Percentiles rank a stretch among this genome's conserved stretches.
phyloP scores from a whole-genome alignment of 2,113 vertebrate species.

The Oreochromis niloticus region DNA sequence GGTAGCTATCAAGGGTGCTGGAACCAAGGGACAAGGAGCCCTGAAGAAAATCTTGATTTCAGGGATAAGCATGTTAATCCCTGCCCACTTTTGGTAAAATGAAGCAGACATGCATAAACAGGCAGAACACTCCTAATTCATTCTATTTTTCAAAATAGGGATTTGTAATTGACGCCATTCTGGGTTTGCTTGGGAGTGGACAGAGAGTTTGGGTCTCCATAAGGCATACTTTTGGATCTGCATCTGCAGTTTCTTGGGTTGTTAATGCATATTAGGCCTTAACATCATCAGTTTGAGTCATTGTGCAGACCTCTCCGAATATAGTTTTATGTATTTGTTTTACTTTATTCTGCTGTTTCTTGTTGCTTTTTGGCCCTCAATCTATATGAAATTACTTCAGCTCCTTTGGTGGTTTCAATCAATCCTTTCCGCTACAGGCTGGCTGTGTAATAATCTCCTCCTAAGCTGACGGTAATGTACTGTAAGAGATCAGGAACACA shows the following conservation, averaged over 20 bases:
- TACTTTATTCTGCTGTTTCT: background rate
- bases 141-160: background rate
- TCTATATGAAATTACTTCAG: background rate
- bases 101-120: background rate
- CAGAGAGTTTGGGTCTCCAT: background rate
- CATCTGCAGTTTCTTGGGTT: background rate
- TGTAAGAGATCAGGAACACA: background rate
- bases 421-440: background rate
- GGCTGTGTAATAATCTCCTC: background rate
- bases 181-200: background rate
- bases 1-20: background rate
- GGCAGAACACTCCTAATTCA: background rate
- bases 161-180: background rate
- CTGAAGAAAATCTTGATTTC: background rate
- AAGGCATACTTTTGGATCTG: background rate
- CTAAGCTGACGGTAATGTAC: background rate
- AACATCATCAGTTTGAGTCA: background rate
- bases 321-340: background rate
- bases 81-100: background rate
- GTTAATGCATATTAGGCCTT: background rate
- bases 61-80: background rate
- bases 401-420: background rate
- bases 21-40: background rate
- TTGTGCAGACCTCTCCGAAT: background rate
- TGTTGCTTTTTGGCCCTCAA: background rate